Base-by-base conservation (phyloP, 2,888 invertebrate species). In the Ophioninae sp. region DNA sequence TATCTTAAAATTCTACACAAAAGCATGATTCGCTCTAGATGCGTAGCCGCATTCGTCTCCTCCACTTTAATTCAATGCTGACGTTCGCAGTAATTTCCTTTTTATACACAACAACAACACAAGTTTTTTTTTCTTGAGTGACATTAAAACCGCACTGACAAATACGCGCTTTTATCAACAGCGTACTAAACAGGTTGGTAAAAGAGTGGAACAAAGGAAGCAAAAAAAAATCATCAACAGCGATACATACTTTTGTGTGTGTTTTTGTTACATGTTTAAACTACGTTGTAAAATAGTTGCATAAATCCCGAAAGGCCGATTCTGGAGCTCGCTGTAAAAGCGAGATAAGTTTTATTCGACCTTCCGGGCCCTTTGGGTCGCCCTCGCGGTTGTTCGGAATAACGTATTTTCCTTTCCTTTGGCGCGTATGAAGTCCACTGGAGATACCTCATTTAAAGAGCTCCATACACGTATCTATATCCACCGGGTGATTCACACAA, bases 401-500 rank as follows among this genome's bases (percentile, higher is more conserved):
- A 51, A 44, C 63, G 30, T 64, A 64, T 44, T 74, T 74, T 30
- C 51, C 51, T 63, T 69, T 39, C 59, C 20, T 78, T 39, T 63
- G 51, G 56, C 1, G 6, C 30, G 59, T 10, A n/a, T 41, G 20
- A 63, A 59, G 22, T n/a, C 44, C 3, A 51, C 6, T 8, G 44
- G 44, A 75, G n/a, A 65, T 22, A 1, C 13, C 65, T 75, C 64
- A 65, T 56, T 74, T 75, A 37, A 65, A 65, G 56, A 65, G 44
- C 51, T 44, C 0, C 44, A 44, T 13, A 10, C n/a, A n/a, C n/a
- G n/a, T 44, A 44, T 13, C 9, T 44, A 44, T 44, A 44, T 13
- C 9, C 10, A 44, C 44, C 44, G 44, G 44, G 44, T 44, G 44
- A 44, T 9, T 7, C 0, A 44, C 44, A 13, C 3, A 44, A 44